Evolutionary conservation across 2,888 invertebrate species (phyloP).

Genomic region (Dysmachus trigonus): DNA sequence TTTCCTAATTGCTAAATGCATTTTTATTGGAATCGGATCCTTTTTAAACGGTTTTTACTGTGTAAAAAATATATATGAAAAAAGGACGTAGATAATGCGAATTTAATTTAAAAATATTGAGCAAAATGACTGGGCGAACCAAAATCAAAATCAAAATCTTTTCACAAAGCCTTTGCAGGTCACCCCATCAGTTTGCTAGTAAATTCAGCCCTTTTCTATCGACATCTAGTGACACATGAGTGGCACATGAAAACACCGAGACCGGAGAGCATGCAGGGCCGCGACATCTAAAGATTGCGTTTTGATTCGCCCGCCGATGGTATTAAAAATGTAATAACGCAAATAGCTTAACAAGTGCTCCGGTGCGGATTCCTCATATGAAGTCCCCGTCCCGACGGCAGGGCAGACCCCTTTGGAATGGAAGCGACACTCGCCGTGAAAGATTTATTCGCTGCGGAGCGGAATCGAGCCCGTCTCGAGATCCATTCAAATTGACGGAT

Average conservation of each 20-base stretch:
- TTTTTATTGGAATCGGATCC: no score
- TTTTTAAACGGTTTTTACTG: no score
- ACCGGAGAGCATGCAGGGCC: not conserved
- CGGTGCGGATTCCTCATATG: not conserved
- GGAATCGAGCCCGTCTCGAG: not conserved
- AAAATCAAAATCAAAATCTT: not conserved
- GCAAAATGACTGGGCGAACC: not conserved
- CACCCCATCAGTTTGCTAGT: not conserved
- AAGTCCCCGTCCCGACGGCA: not conserved
- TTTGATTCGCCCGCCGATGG: constrained; percentile 2
- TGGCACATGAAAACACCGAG: constrained; percentile 12
- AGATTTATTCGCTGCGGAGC: constrained; percentile 38
- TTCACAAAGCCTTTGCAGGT: not conserved
- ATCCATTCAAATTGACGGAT: constrained; percentile 31
- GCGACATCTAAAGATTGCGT: not conserved
- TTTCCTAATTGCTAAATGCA: no score
- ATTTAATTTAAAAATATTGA: no score
- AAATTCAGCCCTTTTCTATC: not conserved
- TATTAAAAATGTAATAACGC: constrained; percentile 21
- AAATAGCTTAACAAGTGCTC: constrained; percentile 6
- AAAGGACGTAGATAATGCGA: no score
- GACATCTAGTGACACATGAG: constrained; percentile 22
- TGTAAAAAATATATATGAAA: no score
- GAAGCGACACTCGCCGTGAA: constrained; percentile 34
- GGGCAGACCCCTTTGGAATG: constrained; percentile 15